Evolutionary conservation across 2,888 invertebrate genomes (phyloP).

Genomic region (Autographa gamma): DNA sequence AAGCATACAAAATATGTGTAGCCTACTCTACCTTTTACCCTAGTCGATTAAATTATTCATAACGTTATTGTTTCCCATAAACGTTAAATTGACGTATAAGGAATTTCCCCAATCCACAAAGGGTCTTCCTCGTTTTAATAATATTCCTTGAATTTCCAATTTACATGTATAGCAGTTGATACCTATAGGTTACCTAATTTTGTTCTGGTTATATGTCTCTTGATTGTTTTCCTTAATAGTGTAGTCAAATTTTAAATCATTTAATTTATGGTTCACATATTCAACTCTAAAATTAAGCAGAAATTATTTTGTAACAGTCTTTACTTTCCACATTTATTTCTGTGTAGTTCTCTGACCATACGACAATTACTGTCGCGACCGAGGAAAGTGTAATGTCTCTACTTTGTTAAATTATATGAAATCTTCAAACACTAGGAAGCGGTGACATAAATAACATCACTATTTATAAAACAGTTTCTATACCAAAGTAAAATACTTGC

Average conservation of each 20-base stretch:
- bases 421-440: slow-evolving; percentile 31
- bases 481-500: slow-evolving; percentile 35
- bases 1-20: background rate
- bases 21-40: slow-evolving; percentile 7
- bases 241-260: background rate
- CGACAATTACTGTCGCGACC: slow-evolving; percentile 11
- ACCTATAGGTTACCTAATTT: background rate
- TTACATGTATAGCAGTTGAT: background rate
- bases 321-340: background rate
- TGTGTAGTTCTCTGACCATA: background rate
- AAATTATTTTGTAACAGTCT: background rate
- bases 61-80: slow-evolving; percentile 14
- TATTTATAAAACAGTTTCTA: slow-evolving; percentile 37
- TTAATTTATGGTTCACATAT: background rate
- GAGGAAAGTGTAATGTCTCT: slow-evolving; percentile 16
- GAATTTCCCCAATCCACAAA: background rate
- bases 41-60: slow-evolving; percentile 16
- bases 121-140: background rate
- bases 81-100: slow-evolving; percentile 9
- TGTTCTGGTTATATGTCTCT: background rate
- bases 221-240: background rate
- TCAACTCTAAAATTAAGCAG: too few species aligned
- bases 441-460: slow-evolving; percentile 35
- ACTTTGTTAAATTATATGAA: slow-evolving; percentile 23
- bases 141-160: background rate